Base-by-base conservation (phyloP, 2,797 vertebrate species). In the Dendrocincla tyrannina region DNA sequence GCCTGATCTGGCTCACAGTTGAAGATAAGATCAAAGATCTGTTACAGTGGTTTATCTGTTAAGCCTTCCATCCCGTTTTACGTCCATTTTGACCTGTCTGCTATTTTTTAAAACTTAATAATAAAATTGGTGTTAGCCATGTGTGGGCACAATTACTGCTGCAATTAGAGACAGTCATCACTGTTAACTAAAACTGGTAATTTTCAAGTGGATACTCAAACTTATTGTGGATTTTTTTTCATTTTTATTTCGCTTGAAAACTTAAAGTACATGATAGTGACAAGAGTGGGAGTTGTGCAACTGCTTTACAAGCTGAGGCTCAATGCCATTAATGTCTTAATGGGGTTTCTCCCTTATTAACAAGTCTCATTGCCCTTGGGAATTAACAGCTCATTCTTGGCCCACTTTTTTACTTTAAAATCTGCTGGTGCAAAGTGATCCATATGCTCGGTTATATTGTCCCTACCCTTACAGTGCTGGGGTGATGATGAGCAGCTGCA, bases 321-420 rank as follows among this genome's bases (percentile, higher is more conserved):
- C 72, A 91, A 84, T 87, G 58, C 58, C 52, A n/a, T 91, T 85
- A 56, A 81, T 86, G 62, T 72, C 88, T 94, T 89, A 91, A 91
- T 91, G 88, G 78, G 66, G 73, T 93, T 95, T 95, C 91, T 96
- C 53, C 41, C 50, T 80, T 91, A 83, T 85, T 95, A 93, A 93
- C 62, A 53, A 81, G 88, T 84, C 83, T 85, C 69, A 8, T 50
- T 72, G 88, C 83, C 82, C 39, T 93, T 86, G 55, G 89, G 50
- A 94, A 58, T 80, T 85, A 93, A 77, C 88, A 95, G 53, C 76
- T 94, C 16, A 30, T 91, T 91, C 53, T 83, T 93, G 94, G 82
- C 46, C 76, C 50, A 41, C 39, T 84, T 75, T 59, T 83, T 78
- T n/a, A n/a, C n/a, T 85, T 89, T 27, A 62, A 70, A 93, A 76